Percentiles rank a stretch among this genome's conserved stretches.
Evolutionary conservation across 1,140 invertebrate genomes (phyloP).

Genomic region (Brachionus asplanchnoidis): DNA sequence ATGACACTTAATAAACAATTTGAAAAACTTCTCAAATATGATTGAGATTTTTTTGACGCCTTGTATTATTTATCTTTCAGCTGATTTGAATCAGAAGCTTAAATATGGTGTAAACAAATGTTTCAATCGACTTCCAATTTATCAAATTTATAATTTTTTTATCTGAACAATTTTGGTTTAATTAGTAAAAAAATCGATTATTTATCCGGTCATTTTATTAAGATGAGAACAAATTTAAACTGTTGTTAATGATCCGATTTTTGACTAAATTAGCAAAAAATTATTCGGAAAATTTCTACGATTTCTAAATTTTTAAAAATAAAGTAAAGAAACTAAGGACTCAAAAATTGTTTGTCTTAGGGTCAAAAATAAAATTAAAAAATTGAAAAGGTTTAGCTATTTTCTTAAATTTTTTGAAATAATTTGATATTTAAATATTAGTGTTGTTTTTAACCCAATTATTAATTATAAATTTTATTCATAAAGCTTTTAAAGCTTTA

Average conservation of each 20-base stretch:
- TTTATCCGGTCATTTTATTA: background rate
- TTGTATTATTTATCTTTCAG: background rate
- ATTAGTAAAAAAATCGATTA: background rate
- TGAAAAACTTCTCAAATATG: background rate
- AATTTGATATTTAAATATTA: background rate
- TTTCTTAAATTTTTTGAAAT: background rate
- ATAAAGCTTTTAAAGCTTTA: too few relatives aligned
- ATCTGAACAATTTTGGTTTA: background rate
- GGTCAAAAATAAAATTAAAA: background rate
- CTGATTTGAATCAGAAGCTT: background rate
- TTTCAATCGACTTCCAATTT: background rate
- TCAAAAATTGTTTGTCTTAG: background rate
- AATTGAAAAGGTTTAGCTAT: background rate
- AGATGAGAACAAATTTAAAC: background rate
- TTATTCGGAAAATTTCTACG: too few relatives aligned
- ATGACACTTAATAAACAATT: background rate
- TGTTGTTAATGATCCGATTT: background rate
- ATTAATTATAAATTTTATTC: background rate
- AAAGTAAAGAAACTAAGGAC: too few relatives aligned
- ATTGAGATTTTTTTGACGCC: background rate
- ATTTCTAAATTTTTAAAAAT: too few relatives aligned
- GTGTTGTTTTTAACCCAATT: background rate
- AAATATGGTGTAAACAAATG: background rate
- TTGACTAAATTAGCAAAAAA: background rate
- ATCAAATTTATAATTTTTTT: background rate